Conservation (phyloP, 2,888 invertebrate genomes). For the Drosophila subquinaria region DNA sequence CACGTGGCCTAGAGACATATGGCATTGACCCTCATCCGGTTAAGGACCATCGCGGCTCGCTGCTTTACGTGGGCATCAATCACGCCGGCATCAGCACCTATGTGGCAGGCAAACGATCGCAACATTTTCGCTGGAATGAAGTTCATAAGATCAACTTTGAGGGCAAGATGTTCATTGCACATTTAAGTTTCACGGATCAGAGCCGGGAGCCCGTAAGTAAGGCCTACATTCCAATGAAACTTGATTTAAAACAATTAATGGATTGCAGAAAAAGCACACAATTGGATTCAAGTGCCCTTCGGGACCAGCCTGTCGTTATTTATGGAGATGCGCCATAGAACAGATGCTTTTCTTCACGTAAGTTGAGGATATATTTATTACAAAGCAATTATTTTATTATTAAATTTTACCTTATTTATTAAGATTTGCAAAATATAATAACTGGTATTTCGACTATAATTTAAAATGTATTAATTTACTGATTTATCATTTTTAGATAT, state of each 20-base stretch:
- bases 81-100: slow-evolving; percentile 97
- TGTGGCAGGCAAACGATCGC: slow-evolving; percentile 95
- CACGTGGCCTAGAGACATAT: slow-evolving; percentile 96
- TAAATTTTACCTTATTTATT: no score
- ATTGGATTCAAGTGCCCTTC: slow-evolving; percentile 98
- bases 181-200: slow-evolving; percentile 96
- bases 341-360: slow-evolving; percentile 99
- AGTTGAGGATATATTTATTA: slow-evolving; percentile 84
- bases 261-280: slow-evolving; percentile 94
- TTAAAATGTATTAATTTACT: no score
- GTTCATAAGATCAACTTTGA: slow-evolving; percentile 98
- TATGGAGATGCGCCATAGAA: slow-evolving; percentile 99
- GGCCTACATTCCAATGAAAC: neutral
- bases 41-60: slow-evolving; percentile 97
- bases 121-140: slow-evolving; percentile 98
- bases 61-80: slow-evolving; percentile 97
- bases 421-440: no score
- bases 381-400: no score
- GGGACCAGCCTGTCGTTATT: slow-evolving; percentile 96
- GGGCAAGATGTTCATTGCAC: slow-evolving; percentile 98
- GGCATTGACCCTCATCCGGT: slow-evolving; percentile 99
- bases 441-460: no score
- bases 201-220: slow-evolving; percentile 85
- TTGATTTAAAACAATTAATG: neutral
- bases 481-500: no score